These are phyloP conservation scores for Drosophila paranaensis DNA, from an alignment of 2,888 invertebrate species.

Conservation along the genomic window DNA sequence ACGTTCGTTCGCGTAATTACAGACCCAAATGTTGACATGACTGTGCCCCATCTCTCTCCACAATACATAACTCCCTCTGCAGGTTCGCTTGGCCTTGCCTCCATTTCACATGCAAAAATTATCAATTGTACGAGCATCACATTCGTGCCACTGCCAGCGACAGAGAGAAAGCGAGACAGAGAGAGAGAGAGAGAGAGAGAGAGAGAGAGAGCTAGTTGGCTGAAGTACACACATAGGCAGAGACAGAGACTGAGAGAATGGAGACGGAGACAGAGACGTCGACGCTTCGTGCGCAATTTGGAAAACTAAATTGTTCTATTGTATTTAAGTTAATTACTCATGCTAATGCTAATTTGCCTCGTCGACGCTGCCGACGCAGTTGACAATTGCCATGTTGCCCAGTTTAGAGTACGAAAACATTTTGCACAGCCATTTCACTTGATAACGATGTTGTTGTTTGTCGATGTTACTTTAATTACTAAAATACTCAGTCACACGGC, in stretches of 20 bases:
- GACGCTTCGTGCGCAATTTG: constrained; percentile 66
- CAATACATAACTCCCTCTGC: neutral
- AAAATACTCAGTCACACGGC: neutral
- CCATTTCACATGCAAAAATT: constrained; percentile 55
- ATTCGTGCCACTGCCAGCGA: neutral
- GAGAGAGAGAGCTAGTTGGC: neutral
- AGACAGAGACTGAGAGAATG: neutral
- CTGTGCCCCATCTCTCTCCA: constrained; percentile 7
- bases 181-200: neutral
- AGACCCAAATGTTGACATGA: constrained; percentile 62
- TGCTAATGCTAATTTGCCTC: constrained; percentile 75
- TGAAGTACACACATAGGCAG: neutral
- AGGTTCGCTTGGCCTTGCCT: neutral
- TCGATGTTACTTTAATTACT: constrained; percentile 27
- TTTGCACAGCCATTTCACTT: constrained; percentile 17
- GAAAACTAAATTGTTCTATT: constrained; percentile 78
- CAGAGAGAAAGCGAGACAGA: neutral
- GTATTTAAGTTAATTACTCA: constrained; percentile 80
- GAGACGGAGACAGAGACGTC: constrained; percentile 13
- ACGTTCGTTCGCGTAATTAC: constrained; percentile 69
- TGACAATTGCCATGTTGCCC: constrained; percentile 59
- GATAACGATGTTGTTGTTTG: constrained; percentile 11
- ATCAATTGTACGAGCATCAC: constrained; percentile 62
- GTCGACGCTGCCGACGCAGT: constrained; percentile 37
- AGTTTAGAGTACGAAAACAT: constrained; percentile 13